Percentiles rank a stretch among this genome's conserved stretches.
Conservation (phyloP, 1,140 invertebrate genomes). For the Palaemon carinicauda region DNA sequence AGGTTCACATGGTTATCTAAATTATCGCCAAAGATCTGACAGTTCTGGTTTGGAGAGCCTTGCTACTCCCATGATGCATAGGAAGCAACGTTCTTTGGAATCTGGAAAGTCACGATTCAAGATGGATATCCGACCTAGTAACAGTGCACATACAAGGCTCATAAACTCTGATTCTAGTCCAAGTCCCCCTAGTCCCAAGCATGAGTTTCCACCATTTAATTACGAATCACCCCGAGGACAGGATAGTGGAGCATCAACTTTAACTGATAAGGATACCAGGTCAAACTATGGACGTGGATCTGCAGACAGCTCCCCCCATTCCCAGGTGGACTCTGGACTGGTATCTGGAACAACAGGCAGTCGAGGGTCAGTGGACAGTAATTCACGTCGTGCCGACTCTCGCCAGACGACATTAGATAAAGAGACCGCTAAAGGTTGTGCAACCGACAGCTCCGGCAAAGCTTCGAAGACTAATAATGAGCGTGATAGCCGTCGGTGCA, state of each 20-base stretch:
- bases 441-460: conserved; percentile 10
- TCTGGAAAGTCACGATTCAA: conserved; percentile 46
- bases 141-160: conserved; percentile 56
- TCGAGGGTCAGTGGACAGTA: conserved; percentile 60
- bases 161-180: conserved; percentile 60
- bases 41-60: conserved; percentile 61
- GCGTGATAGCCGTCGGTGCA: conserved; percentile 44
- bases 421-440: conserved; percentile 7
- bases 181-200: conserved; percentile 58
- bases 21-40: conserved; percentile 41
- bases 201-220: conserved; percentile 55
- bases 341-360: conserved; percentile 61
- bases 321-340: conserved; percentile 61
- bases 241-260: conserved; percentile 59
- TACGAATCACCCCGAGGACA: conserved; percentile 52
- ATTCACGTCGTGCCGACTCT: conserved; percentile 29
- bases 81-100: conserved; percentile 61
- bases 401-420: conserved; percentile 19
- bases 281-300: conserved; percentile 56
- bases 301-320: conserved; percentile 61
- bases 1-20: conserved; percentile 37
- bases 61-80: conserved; percentile 62
- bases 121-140: conserved; percentile 29
- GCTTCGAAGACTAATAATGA: conserved; percentile 21
- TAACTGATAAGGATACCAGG: conserved; percentile 57